Conservation (phyloP, 2,113 vertebrate species). For the Lipophrys pholis region DNA sequence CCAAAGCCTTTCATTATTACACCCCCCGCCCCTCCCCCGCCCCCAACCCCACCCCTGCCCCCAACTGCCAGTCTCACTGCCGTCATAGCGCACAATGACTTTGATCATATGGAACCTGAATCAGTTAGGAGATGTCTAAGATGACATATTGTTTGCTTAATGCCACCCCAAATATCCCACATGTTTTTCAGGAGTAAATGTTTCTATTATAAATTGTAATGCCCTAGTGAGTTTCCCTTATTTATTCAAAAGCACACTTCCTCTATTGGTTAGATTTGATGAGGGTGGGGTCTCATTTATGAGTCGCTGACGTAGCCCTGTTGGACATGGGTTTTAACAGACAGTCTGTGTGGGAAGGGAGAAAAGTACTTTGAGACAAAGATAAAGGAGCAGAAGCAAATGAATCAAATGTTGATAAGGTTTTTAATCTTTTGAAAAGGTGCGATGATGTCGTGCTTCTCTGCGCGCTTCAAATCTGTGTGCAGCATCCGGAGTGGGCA, state of each 20-base stretch:
- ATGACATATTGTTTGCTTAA: conserved; percentile 35
- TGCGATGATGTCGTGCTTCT: conserved; percentile 4
- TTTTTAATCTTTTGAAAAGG: conserved; percentile 22
- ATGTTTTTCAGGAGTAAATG: neutral
- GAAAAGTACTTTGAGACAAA: conserved; percentile 44
- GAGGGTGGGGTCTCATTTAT: conserved; percentile 80
- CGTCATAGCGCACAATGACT: conserved; percentile 33
- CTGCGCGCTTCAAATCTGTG: conserved; percentile 21
- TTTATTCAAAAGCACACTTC: conserved; percentile 40
- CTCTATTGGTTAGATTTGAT: conserved; percentile 72
- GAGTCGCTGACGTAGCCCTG: conserved; percentile 54
- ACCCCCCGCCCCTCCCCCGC: neutral
- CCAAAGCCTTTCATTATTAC: conserved; percentile 21
- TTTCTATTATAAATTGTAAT: conserved; percentile 8
- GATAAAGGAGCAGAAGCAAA: neutral
- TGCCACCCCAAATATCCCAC: neutral
- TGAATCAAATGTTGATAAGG: conserved; percentile 11
- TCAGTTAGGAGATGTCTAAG: conserved; percentile 9
- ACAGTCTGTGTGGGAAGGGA: conserved; percentile 45
- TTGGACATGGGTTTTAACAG: conserved; percentile 46
- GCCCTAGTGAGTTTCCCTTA: neutral
- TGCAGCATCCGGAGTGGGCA: conserved; percentile 50
- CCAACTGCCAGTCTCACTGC: neutral
- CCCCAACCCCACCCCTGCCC: neutral
- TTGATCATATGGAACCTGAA: conserved; percentile 27